phyloP scores from a whole-genome alignment of 1,140 invertebrate genomes.

The Tribolium madens region DNA sequence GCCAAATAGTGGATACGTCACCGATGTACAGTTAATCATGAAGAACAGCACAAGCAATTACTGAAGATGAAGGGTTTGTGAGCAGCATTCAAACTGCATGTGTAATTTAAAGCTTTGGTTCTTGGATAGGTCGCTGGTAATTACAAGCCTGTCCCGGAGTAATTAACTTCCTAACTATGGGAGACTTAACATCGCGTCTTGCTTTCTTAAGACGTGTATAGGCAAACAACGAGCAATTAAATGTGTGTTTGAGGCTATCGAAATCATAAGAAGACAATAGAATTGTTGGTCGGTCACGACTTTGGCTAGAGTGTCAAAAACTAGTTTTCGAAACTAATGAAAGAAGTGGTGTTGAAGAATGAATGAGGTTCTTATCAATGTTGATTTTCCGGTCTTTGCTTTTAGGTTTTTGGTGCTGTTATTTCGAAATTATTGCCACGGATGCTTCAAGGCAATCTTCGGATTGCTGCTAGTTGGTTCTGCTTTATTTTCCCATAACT shows the following conservation, averaged over 20 bases:
- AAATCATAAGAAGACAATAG: background rate
- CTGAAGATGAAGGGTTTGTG: conserved; percentile 35
- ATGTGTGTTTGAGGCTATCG: background rate
- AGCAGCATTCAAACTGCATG: conserved; percentile 28
- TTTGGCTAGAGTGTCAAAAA: background rate
- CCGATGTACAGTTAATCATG: conserved; percentile 25
- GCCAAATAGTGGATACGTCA: conserved; percentile 13
- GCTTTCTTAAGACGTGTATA: background rate
- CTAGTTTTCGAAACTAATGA: background rate
- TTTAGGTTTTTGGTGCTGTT: background rate
- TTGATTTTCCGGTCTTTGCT: background rate
- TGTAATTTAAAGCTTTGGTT: conserved; percentile 30
- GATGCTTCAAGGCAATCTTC: background rate
- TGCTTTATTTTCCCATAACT: background rate
- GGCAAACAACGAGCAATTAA: background rate
- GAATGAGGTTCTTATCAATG: background rate
- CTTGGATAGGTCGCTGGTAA: conserved; percentile 28
- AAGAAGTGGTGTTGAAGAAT: background rate
- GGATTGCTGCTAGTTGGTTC: background rate
- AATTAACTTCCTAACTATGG: conserved; percentile 32
- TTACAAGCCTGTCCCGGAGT: conserved; percentile 13
- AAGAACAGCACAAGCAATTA: conserved; percentile 26
- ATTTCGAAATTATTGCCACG: background rate
- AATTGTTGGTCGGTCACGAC: background rate
- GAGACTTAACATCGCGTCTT: conserved; percentile 20